Conservation (phyloP, 2,797 vertebrate species). For the Protosalanx chinensis region DNA sequence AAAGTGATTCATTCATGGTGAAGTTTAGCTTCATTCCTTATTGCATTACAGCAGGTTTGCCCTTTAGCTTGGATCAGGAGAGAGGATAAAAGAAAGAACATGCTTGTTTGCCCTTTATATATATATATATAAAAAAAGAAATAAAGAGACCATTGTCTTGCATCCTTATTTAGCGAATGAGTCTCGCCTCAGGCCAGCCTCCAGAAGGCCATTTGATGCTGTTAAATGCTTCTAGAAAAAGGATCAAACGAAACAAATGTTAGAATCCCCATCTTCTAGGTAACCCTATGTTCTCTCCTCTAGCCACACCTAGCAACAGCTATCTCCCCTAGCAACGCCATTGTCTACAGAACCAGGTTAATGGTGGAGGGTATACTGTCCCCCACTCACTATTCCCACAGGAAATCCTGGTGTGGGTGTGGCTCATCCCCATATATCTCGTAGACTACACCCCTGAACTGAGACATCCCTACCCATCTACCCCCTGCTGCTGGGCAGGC, state of each 20-base stretch:
- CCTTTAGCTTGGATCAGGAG: constrained; percentile 21
- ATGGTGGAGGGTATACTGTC: too few species aligned
- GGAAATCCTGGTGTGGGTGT: too few species aligned
- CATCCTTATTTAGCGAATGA: constrained; percentile 13
- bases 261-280: too few species aligned
- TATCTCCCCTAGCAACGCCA: too few species aligned
- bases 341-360: too few species aligned
- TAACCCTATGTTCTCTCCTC: too few species aligned
- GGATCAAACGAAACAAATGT: too few species aligned
- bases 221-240: constrained; percentile 8
- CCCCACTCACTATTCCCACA: too few species aligned
- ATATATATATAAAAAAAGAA: constrained; percentile 10
- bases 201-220: constrained; percentile 6
- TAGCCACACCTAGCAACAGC: too few species aligned
- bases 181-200: constrained; percentile 12
- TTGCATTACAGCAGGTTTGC: constrained; percentile 30
- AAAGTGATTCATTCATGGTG: neutral
- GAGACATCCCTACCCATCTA: neutral
- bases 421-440: too few species aligned
- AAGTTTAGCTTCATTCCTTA: constrained; percentile 11
- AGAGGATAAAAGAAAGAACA: constrained; percentile 16
- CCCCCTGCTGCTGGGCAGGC: neutral
- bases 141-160: constrained; percentile 2
- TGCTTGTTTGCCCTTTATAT: neutral
- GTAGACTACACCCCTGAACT: too few species aligned